Base-by-base conservation (phyloP, 2,797 vertebrate species). In the Lacerta agilis region DNA sequence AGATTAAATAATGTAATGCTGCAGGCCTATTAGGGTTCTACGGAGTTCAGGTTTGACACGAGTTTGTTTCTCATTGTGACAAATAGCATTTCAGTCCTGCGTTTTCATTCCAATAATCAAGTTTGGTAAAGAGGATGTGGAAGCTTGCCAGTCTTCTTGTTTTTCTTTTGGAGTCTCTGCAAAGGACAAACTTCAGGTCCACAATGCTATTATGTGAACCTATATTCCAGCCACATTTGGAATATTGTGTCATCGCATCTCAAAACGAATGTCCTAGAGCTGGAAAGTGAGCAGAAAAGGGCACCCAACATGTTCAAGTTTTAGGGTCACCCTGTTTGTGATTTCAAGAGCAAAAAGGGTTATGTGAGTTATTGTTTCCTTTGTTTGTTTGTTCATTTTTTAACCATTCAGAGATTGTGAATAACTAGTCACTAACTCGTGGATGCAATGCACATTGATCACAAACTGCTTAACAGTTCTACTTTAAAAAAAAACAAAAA, bases 101-200 rank as follows among this genome's bases (percentile, higher is more conserved):
- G 25, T 72, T 86, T 61, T 82, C 41, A 3, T 89, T 87, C 73
- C 73, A 4, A 5, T 90, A 71, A 5, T 89, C 80, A 38, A 75
- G 90, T 93, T 91, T 87, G 80, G 85, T 64, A 91, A 88, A 64
- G 80, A 92, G 36, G 83, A 64, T 81, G 41, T 85, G 66, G 81
- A 69, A 87, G 20, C 85, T 91, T 92, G 89, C 76, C 92, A 67
- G 1, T 79, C 5, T 90, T 89, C 25, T 36, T 45, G n/a, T 66
- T 79, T 80, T 55, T 4, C 27, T 71, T 86, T 72, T 6, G 78
- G 67, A 25, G 33, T 55, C 4, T 72, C 33, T 86, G 66, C 27
- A 61, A 61, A 38, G 25, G 36, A 27, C 49, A 41, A 58, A 8
- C 36, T 72, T 7, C 66, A 61, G 11, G 67, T 33, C 27, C 27